phyloP scores from a whole-genome alignment of 2,888 invertebrate genomes.

The Allophyes oxyacanthae region DNA sequence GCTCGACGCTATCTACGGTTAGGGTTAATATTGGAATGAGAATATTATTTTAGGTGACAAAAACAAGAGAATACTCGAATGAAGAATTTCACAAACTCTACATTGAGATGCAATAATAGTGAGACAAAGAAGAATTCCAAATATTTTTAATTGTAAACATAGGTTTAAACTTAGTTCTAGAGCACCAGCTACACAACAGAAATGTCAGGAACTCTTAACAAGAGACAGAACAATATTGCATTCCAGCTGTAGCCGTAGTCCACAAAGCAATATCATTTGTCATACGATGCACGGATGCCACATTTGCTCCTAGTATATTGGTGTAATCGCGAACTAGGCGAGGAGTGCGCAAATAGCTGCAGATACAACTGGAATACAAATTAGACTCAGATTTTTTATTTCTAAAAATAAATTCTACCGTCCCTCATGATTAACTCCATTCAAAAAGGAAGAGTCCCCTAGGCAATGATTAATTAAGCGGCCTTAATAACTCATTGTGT shows the following conservation, averaged over 20 bases:
- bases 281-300: conserved; percentile 64
- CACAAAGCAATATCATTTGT: conserved; percentile 76
- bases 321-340: conserved; percentile 53
- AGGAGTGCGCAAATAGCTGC: conserved; percentile 33
- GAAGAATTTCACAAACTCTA: too few species aligned
- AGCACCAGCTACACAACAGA: conserved; percentile 46
- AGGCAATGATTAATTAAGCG: conserved; percentile 70
- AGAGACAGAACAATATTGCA: conserved; percentile 75
- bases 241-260: conserved; percentile 65
- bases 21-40: background rate
- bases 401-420: conserved; percentile 11
- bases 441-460: conserved; percentile 47
- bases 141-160: conserved; percentile 23
- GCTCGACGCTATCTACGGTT: too few species aligned
- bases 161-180: conserved; percentile 12
- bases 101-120: background rate
- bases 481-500: conserved; percentile 72
- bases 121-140: conserved; percentile 12
- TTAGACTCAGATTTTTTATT: conserved; percentile 2
- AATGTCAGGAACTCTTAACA: conserved; percentile 66
- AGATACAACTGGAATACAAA: conserved; percentile 36
- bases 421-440: conserved; percentile 42
- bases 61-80: background rate
- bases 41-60: conserved; percentile 1
- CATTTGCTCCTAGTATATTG: conserved; percentile 49